A percentile compares a stretch with the other conserved stretches of the same genome.
These are phyloP conservation scores for Silurus asotus DNA, from an alignment of 2,113 vertebrate genomes.

Conservation along the genomic window DNA sequence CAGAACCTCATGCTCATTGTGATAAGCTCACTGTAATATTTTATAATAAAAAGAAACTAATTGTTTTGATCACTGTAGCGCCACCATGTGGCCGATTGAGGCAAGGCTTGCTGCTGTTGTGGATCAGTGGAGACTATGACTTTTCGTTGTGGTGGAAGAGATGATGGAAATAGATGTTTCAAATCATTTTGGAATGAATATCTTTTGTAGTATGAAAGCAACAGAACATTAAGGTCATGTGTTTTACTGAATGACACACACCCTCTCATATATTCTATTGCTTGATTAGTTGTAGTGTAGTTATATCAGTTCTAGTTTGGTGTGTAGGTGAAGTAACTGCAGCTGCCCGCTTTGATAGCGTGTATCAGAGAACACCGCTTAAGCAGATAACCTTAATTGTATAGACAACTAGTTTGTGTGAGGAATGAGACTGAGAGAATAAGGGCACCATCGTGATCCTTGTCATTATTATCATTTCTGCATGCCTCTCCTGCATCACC, in stretches of 20 bases:
- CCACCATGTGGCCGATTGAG: no score
- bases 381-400: neutral
- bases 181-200: neutral
- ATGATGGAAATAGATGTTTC: neutral
- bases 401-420: neutral
- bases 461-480: slow-evolving; percentile 4
- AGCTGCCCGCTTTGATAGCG: neutral
- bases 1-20: no score
- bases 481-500: neutral
- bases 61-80: no score
- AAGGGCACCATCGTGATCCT: neutral
- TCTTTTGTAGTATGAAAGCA: neutral
- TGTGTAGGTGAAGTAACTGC: no score
- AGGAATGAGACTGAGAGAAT: neutral
- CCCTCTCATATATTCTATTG: neutral
- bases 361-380: neutral
- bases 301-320: neutral
- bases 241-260: neutral
- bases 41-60: no score
- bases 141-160: neutral
- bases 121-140: neutral
- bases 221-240: neutral
- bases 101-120: no score
- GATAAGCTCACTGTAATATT: no score
- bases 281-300: neutral